A percentile compares a stretch with the other conserved stretches of the same genome.
Evolutionary conservation across 2,113 vertebrate genomes (phyloP).

Genomic region (Taurulus bubalis): DNA sequence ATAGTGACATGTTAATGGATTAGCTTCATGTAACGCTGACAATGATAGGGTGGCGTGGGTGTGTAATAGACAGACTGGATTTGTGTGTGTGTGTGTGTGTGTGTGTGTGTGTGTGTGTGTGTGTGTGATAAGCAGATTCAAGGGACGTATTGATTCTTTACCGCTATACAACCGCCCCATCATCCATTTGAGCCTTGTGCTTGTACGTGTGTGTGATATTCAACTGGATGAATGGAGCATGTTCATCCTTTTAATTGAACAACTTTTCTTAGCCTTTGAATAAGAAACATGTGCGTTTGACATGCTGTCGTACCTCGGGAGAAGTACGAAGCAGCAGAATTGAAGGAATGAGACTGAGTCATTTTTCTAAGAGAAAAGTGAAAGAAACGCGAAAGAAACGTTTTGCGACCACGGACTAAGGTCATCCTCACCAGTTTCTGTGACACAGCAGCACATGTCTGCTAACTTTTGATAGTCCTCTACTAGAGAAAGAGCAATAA

Average conservation of each 20-base stretch:
- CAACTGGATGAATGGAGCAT: neutral
- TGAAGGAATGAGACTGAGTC: neutral
- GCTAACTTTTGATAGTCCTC: neutral
- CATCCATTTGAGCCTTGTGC: conserved; percentile 42
- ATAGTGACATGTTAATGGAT: conserved; percentile 78
- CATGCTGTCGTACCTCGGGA: neutral
- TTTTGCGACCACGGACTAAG: neutral
- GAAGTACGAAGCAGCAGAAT: neutral
- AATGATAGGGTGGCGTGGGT: conserved; percentile 62
- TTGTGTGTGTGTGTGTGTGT: conserved; percentile 26
- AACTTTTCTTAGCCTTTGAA: conserved; percentile 3
- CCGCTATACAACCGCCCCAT: conserved; percentile 55
- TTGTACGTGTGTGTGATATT: neutral
- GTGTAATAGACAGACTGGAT: conserved; percentile 40
- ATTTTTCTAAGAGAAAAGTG: neutral
- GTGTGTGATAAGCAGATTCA: conserved; percentile 69
- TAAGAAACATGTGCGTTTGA: neutral
- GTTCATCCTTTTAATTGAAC: neutral
- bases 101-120: conserved; percentile 34
- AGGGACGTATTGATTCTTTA: conserved; percentile 75
- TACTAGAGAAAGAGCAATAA: neutral
- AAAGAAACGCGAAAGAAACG: neutral
- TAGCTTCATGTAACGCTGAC: conserved; percentile 74
- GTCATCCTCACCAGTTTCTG: neutral
- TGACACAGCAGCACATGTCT: neutral